Percentiles rank a stretch among this genome's conserved stretches.
Conservation (phyloP, 2,888 invertebrate genomes). For the Aphrophora alni region DNA sequence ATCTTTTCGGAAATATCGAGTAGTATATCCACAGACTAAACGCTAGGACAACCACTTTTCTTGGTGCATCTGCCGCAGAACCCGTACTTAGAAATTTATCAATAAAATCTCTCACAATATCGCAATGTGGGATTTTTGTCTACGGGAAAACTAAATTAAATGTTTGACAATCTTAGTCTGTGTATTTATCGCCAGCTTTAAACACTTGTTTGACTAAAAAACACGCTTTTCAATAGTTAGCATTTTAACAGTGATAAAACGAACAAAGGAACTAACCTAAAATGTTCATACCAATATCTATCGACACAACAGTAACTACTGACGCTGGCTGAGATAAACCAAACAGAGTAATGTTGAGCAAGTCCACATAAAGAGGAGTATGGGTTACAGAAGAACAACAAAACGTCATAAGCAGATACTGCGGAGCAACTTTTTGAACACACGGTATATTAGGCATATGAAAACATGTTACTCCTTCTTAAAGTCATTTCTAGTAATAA, state of each 20-base stretch:
- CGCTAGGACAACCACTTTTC: background rate
- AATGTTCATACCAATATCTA: too few relatives aligned
- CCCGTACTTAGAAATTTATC: constrained; percentile 12
- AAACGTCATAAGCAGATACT: background rate
- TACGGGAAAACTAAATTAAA: background rate
- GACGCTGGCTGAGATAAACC: background rate
- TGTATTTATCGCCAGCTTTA: background rate
- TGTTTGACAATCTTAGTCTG: background rate
- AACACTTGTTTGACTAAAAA: background rate
- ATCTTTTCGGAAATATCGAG: constrained; percentile 22
- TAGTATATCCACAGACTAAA: background rate
- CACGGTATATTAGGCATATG: too few relatives aligned
- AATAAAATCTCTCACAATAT: background rate
- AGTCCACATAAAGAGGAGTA: background rate
- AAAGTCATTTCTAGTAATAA: too few relatives aligned
- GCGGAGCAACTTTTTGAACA: background rate
- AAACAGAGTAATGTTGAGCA: background rate
- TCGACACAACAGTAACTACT: background rate
- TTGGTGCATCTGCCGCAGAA: constrained; percentile 12
- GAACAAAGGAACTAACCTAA: background rate
- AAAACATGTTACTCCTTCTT: too few relatives aligned
- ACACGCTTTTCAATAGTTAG: background rate
- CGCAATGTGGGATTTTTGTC: background rate
- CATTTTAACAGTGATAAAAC: background rate
- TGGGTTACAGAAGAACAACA: background rate